Conservation (phyloP, 2,113 vertebrate genomes). For the Psittacara wagleri region DNA sequence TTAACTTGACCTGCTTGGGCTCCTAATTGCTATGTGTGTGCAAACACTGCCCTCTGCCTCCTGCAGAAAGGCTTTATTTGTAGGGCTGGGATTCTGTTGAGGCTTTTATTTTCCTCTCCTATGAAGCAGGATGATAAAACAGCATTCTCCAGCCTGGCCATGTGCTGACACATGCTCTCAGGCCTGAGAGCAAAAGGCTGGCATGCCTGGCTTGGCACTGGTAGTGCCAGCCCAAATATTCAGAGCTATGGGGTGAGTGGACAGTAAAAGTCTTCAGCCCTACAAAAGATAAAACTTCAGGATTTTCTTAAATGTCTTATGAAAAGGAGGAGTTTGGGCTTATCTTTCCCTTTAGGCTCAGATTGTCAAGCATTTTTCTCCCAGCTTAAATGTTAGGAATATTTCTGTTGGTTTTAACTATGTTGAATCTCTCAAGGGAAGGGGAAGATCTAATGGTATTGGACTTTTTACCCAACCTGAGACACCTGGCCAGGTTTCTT, state of each 20-base stretch:
- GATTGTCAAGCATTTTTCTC: not conserved
- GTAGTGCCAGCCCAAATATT: not conserved
- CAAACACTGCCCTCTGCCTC: constrained; percentile 69
- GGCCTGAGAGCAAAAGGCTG: accelerated
- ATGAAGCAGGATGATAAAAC: not conserved
- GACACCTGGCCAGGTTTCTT: not conserved
- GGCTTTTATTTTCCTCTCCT: not conserved
- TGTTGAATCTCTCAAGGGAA: not conserved
- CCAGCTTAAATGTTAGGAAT: not conserved
- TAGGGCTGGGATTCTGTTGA: not conserved
- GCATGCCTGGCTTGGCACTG: not conserved
- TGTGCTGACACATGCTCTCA: no score
- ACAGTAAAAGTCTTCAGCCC: not conserved
- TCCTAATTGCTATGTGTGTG: not conserved
- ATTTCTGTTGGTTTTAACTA: not conserved
- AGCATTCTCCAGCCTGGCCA: not conserved
- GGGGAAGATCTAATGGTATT: not conserved
- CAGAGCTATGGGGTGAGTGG: not conserved
- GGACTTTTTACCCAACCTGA: not conserved
- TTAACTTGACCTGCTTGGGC: accelerated
- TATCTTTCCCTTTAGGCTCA: accelerated
- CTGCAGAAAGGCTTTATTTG: not conserved
- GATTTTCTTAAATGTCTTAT: not conserved
- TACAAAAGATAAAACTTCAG: not conserved
- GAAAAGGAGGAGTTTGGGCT: not conserved